A percentile compares a stretch with the other conserved stretches of the same genome.
Conservation (phyloP, 2,888 invertebrate species). For the Trachelus troglodyta region DNA sequence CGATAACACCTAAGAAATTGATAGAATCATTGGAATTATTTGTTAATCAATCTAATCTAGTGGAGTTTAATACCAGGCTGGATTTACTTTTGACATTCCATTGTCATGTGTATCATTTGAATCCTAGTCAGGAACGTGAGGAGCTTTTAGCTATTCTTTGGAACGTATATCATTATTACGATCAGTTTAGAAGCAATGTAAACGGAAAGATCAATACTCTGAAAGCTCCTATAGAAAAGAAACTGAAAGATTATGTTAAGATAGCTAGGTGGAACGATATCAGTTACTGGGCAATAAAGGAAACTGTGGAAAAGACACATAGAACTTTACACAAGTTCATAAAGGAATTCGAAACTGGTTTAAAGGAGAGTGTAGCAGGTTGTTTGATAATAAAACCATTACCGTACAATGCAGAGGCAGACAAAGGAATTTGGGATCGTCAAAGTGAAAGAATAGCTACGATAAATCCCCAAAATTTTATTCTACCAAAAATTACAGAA, state of each 20-base stretch:
- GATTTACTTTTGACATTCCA: slow-evolving; percentile 84
- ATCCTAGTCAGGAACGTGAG: slow-evolving; percentile 60
- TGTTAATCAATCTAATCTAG: slow-evolving; percentile 84
- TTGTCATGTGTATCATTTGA: slow-evolving; percentile 77
- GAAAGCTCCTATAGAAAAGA: slow-evolving; percentile 88
- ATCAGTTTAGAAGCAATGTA: slow-evolving; percentile 79
- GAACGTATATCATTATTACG: slow-evolving; percentile 87
- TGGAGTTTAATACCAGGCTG: slow-evolving; percentile 85
- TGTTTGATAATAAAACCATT: slow-evolving; percentile 60
- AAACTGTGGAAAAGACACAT: slow-evolving; percentile 89
- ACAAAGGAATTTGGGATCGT: slow-evolving; percentile 60
- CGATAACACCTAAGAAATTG: slow-evolving; percentile 61
- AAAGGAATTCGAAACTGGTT: slow-evolving; percentile 81
- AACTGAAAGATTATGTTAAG: slow-evolving; percentile 92
- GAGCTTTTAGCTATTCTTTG: slow-evolving; percentile 77
- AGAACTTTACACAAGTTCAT: slow-evolving; percentile 87
- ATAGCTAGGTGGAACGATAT: slow-evolving; percentile 96
- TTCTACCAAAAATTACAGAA: slow-evolving; percentile 35
- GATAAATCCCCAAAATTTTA: slow-evolving; percentile 61
- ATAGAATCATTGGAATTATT: slow-evolving; percentile 80
- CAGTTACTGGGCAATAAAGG: slow-evolving; percentile 93
- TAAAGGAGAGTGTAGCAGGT: slow-evolving; percentile 52
- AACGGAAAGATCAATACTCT: slow-evolving; percentile 74
- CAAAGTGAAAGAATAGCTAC: slow-evolving; percentile 52
- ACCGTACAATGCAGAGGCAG: slow-evolving; percentile 56